Conservation (phyloP, 2,888 invertebrate genomes). For the Epirrhoe alternata region DNA sequence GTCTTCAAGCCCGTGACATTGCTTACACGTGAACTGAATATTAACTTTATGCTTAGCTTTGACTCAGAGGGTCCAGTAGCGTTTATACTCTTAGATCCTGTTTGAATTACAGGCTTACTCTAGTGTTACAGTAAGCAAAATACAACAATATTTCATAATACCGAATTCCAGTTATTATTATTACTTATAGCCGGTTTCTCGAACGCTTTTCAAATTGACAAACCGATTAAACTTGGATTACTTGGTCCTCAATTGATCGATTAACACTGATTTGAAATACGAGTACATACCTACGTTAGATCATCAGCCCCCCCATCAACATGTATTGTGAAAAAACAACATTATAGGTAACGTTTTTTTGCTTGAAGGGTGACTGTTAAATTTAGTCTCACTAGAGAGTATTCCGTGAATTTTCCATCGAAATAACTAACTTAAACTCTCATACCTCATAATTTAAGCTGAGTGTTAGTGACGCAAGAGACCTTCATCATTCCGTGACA, state of each 20-base stretch:
- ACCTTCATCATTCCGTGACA: neutral
- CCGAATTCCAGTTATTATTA: too few relatives aligned
- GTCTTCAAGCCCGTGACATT: conserved; percentile 20
- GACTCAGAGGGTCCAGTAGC: conserved; percentile 8
- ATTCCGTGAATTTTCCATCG: neutral
- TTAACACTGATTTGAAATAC: too few relatives aligned
- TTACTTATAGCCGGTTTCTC: too few relatives aligned
- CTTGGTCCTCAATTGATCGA: too few relatives aligned
- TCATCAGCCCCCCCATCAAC: too few relatives aligned
- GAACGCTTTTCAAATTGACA: too few relatives aligned
- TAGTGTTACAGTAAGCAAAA: neutral
- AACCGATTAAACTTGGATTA: too few relatives aligned
- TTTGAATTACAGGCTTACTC: conserved; percentile 2
- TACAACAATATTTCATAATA: too few relatives aligned
- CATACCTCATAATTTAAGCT: neutral
- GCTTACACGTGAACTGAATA: conserved; percentile 25
- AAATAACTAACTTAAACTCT: neutral
- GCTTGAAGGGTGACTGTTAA: too few relatives aligned
- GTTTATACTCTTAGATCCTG: conserved; percentile 3
- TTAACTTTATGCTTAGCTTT: conserved; percentile 18
- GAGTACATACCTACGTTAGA: too few relatives aligned
- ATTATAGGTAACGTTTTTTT: too few relatives aligned
- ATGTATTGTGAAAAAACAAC: too few relatives aligned
- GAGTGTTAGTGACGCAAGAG: neutral
- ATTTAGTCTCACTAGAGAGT: neutral